These are phyloP conservation scores for Microcebus lehilahytsara DNA, from an alignment of 2,113 vertebrate genomes.

Conservation along the genomic window DNA sequence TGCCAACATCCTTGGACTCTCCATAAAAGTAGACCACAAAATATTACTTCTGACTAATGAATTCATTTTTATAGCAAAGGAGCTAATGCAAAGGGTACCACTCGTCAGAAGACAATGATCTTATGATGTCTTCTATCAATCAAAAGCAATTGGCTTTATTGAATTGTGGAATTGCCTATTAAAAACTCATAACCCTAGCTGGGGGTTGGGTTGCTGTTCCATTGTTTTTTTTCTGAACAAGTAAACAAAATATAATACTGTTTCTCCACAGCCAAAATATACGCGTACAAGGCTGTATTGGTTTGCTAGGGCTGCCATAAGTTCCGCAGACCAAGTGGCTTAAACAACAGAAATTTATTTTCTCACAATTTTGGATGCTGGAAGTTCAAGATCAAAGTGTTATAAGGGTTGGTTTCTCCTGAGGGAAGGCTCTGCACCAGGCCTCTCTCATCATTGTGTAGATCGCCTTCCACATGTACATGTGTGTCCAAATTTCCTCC, in stretches of 20 bases:
- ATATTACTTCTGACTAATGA: slow-evolving; percentile 11
- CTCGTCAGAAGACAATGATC: neutral
- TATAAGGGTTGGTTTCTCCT: neutral
- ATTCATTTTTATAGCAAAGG: neutral
- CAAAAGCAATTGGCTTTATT: neutral
- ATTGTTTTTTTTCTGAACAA: neutral
- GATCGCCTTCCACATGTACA: neutral
- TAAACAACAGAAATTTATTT: slow-evolving; percentile 13
- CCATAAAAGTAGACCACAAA: neutral
- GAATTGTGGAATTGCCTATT: neutral
- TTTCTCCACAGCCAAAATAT: neutral
- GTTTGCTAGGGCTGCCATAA: neutral
- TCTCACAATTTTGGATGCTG: neutral
- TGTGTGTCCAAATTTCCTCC: neutral
- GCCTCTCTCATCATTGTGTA: neutral
- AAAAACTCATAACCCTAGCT: neutral
- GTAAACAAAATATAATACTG: neutral
- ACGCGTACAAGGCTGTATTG: neutral
- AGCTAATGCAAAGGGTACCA: neutral
- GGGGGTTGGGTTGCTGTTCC: neutral
- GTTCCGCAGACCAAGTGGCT: neutral
- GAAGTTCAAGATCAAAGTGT: neutral
- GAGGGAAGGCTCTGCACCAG: neutral
- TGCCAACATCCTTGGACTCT: neutral
- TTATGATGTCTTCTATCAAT: neutral